Percentiles rank a stretch among this genome's conserved stretches.
Evolutionary conservation across 2,888 invertebrate species (phyloP).

Genomic region (Aspidapion aeneum): DNA sequence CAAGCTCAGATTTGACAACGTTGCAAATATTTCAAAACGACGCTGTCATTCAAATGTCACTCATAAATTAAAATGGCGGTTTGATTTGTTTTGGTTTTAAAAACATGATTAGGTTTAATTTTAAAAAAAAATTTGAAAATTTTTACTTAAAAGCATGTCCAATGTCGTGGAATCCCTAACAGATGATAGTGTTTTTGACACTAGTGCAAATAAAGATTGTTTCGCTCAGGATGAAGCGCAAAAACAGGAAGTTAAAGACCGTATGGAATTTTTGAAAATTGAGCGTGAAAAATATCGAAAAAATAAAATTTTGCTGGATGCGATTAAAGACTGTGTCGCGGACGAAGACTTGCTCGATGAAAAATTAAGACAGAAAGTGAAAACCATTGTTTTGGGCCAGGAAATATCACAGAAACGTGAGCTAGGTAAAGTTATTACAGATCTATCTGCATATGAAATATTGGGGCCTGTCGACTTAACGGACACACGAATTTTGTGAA

Average conservation of each 20-base stretch:
- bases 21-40: too few relatives aligned
- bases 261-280: slow-evolving; percentile 33
- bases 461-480: too few relatives aligned
- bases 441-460: too few relatives aligned
- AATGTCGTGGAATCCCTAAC: slow-evolving; percentile 20
- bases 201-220: slow-evolving; percentile 1
- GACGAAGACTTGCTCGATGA: slow-evolving; percentile 27
- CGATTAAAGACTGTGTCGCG: slow-evolving; percentile 31
- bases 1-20: too few relatives aligned
- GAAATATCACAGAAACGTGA: slow-evolving; percentile 20
- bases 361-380: slow-evolving; percentile 34
- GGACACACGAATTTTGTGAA: too few relatives aligned
- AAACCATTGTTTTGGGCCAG: slow-evolving; percentile 29
- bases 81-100: background rate
- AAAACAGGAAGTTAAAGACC: slow-evolving; percentile 35
- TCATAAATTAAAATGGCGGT: background rate
- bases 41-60: too few relatives aligned
- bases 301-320: slow-evolving; percentile 36
- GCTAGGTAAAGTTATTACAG: slow-evolving; percentile 13
- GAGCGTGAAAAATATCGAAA: slow-evolving; percentile 34
- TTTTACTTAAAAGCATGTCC: slow-evolving; percentile 23
- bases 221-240: slow-evolving; percentile 21
- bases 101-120: background rate
- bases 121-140: background rate
- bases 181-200: slow-evolving; percentile 15